Evolutionary conservation across 2,113 vertebrate species (phyloP).

Genomic region (Trachemys scripta): DNA sequence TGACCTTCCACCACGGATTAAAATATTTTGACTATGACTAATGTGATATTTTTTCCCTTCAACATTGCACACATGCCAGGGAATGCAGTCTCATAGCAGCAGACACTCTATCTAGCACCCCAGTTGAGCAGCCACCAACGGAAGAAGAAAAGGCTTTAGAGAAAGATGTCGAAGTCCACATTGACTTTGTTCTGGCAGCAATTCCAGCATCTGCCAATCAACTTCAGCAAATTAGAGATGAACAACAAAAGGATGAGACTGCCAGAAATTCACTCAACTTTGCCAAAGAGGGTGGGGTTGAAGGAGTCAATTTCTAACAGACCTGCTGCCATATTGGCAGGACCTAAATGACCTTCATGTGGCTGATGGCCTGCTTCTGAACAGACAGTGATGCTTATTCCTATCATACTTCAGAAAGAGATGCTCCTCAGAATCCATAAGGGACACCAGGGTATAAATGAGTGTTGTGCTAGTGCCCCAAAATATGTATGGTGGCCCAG

Average conservation of each 20-base stretch:
- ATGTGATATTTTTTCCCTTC: background rate
- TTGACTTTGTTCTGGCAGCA: background rate
- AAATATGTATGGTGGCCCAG: background rate
- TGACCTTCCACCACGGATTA: background rate
- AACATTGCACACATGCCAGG: background rate
- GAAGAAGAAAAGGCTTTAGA: background rate
- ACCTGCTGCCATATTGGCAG: background rate
- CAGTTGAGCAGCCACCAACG: background rate
- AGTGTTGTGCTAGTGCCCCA: background rate
- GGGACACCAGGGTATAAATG: background rate
- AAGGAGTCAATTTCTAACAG: background rate
- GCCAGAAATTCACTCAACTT: background rate
- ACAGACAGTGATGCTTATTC: background rate
- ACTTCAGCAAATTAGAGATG: background rate
- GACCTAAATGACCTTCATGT: background rate
- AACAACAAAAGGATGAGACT: too few species aligned
- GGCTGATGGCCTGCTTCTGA: background rate
- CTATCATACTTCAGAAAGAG: background rate
- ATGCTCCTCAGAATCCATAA: background rate
- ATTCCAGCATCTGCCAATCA: background rate
- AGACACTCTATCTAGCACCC: background rate
- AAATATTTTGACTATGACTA: background rate
- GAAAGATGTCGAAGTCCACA: background rate
- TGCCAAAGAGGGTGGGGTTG: background rate
- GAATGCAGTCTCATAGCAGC: background rate